These are phyloP conservation scores for Bovichtus variegatus DNA, from an alignment of 2,797 vertebrate species.

Conservation along the genomic window DNA sequence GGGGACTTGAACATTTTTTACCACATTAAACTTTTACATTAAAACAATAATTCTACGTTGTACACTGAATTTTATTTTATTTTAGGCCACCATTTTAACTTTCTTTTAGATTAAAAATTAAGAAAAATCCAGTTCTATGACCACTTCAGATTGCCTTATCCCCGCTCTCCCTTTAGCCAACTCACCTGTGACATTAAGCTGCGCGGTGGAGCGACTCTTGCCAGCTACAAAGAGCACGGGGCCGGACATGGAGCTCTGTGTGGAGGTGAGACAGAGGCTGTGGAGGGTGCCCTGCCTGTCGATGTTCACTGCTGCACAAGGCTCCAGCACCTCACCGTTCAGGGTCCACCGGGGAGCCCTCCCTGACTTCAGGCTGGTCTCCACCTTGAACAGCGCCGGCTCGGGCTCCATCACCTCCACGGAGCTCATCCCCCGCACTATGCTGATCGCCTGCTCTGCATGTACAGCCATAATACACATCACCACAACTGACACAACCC, in stretches of 20 bases:
- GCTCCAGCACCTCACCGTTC: constrained; percentile 84
- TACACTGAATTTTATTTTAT: too few species aligned
- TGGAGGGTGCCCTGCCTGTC: constrained; percentile 90
- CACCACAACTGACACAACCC: constrained; percentile 28
- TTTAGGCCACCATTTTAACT: too few species aligned
- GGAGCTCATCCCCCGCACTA: constrained; percentile 89
- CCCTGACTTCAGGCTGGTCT: constrained; percentile 91
- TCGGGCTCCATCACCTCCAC: constrained; percentile 92
- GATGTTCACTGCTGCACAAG: constrained; percentile 81
- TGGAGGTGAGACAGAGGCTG: constrained; percentile 88
- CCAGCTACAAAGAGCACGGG: constrained; percentile 91
- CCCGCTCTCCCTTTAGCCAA: neutral
- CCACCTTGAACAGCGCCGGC: constrained; percentile 91
- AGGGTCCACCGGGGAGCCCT: constrained; percentile 94
- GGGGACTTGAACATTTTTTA: neutral
- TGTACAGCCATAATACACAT: constrained; percentile 57
- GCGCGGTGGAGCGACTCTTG: constrained; percentile 92
- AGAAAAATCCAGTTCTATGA: neutral
- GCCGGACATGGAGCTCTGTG: constrained; percentile 92
- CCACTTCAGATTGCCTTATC: too few species aligned
- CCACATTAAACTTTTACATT: neutral
- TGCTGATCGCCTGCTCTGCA: constrained; percentile 94
- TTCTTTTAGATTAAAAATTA: too few species aligned
- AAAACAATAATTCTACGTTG: too few species aligned
- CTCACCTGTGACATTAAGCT: constrained; percentile 91